Evolutionary conservation across 2,797 vertebrate genomes (phyloP), one percentile per base, ranked within the genome.

Genomic region (Discoglossus pictus): DNA sequence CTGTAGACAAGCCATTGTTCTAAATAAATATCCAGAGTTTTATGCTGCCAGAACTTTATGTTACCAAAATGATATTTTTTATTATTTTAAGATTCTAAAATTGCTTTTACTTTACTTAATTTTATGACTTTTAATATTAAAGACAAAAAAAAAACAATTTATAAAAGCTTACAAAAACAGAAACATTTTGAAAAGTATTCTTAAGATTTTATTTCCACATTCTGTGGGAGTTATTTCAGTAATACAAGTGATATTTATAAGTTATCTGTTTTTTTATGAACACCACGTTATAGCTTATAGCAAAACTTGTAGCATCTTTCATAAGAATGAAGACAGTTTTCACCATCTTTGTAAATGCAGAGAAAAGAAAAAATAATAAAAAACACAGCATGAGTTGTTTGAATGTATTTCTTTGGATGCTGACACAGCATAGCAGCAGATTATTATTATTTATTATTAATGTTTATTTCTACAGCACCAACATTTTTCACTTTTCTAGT

Each of bases 361-460:
- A 11, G 5, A 47, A 42, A 25, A 48, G 15, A 31, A 7, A 21
- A 12, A 38, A 20, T 11, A 47, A 48, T 50, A 53, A 65, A 61
- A 67, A 63, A 64, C 62, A 27, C 21, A 62, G 7, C 50, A 27
- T 61, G 64, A 34, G 44, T 35, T 60, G 23, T 43, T 76, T 72
- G 23, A 65, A 17, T 61, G 0, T 55, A 1, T 64, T 55, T 21
- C 48, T 73, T 71, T 59, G 68, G n/a, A n/a, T n/a, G n/a, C n/a
- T n/a, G n/a, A n/a, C n/a, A n/a, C n/a, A n/a, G n/a, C n/a, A n/a
- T n/a, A n/a, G n/a, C n/a, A n/a, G n/a, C n/a, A n/a, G n/a, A n/a
- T n/a, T n/a, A n/a, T n/a, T n/a, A n/a, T n/a, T n/a, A n/a, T n/a
- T n/a, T n/a, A n/a, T n/a, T n/a, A n/a, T n/a, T n/a, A n/a, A n/a